These are phyloP conservation scores for Pissodes strobi DNA, from an alignment of 1,140 invertebrate genomes.

Conservation along the genomic window DNA sequence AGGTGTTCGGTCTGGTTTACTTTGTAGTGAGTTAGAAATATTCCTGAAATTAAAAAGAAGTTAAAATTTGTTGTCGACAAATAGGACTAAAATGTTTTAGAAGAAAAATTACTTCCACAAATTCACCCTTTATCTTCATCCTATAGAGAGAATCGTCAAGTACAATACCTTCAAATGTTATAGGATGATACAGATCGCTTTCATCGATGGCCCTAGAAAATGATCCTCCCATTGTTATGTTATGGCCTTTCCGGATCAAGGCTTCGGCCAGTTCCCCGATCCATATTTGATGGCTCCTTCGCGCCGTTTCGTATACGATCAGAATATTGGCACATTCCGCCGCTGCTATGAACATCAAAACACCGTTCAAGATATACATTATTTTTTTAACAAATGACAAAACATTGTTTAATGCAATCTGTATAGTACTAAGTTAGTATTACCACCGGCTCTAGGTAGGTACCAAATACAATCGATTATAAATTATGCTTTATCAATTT, in stretches of 20 bases:
- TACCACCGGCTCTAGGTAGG: too few relatives aligned
- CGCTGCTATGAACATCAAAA: not conserved
- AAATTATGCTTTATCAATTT: too few relatives aligned
- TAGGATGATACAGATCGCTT: conserved; percentile 23
- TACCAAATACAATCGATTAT: too few relatives aligned
- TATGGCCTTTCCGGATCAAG: conserved; percentile 35
- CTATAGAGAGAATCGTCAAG: too few relatives aligned
- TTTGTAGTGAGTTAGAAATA: conserved; percentile 17
- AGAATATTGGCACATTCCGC: conserved; percentile 21
- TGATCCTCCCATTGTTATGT: conserved; percentile 36
- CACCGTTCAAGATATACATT: too few relatives aligned
- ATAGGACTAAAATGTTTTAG: too few relatives aligned
- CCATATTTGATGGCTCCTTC: conserved; percentile 43
- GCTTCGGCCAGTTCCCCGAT: conserved; percentile 33
- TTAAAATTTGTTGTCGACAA: too few relatives aligned
- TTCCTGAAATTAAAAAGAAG: conserved; percentile 16
- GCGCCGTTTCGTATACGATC: conserved; percentile 17
- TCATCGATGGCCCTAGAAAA: conserved; percentile 20
- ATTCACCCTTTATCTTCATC: too few relatives aligned
- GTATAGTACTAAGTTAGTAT: too few relatives aligned
- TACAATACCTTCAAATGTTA: conserved; percentile 34
- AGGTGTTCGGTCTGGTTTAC: conserved; percentile 15
- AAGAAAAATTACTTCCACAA: too few relatives aligned
- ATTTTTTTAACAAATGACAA: too few relatives aligned
- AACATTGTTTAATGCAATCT: too few relatives aligned